Base-by-base conservation (phyloP, 2,797 vertebrate genomes). In the Bufotes viridis region DNA sequence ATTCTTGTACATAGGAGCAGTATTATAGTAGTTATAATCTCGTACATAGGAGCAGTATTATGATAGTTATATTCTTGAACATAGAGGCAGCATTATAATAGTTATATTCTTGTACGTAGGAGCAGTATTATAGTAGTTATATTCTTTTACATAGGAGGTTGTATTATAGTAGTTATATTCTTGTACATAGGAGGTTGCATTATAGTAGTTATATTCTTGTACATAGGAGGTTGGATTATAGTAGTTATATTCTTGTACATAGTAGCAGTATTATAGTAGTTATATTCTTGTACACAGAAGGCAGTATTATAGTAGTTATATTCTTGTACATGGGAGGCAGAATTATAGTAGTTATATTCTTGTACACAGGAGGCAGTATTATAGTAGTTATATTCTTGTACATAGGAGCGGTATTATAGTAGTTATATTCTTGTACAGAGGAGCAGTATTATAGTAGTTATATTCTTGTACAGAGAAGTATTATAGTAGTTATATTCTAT, bases 21-120 rank as follows among this genome's bases (percentile, higher is more conserved):
- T 70, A 70, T 70, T 70, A 70, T 70, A 70, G 26, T 34, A 70
- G 67, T 29, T 70, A 70, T 70, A 70, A 29, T 70, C 67, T 29
- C 17, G 67, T 34, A 70, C 6, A 70, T 34, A 70, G 26, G 26
- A 34, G 65, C 12, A 69, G 24, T 69, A 69, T 69, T 69, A 69
- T 69, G 15, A 12, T 69, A 69, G 65, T 69, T 69, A 69, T 69
- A 69, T 69, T 69, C 24, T 69, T 69, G 65, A 29, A 69, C 7
- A 69, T 69, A 69, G 65, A 12, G 5, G 20, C 20, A 63, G 14
- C n/a, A 63, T 29, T 69, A 69, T 69, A 69, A 24, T 69, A 69
- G 65, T 69, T 29, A 69, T 69, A 69, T 69, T 69, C 24, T 69
- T 26, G 65, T 69, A 69, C 13, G 29, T 69, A 69, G 65, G 65